phyloP scores from a whole-genome alignment of 2,113 vertebrate genomes.

The Oreochromis spilurus region DNA sequence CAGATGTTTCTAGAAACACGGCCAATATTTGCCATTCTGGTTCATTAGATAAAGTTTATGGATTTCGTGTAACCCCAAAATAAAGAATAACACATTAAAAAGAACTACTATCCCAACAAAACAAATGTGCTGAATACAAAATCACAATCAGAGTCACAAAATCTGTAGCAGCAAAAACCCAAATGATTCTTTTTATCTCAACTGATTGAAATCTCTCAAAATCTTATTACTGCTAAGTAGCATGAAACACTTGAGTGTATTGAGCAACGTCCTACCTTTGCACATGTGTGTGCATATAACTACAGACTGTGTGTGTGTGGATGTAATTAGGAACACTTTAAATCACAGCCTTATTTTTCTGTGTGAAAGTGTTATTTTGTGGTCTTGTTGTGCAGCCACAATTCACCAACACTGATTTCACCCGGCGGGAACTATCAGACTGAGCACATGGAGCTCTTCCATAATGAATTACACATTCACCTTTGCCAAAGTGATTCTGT shows the following conservation, averaged over 20 bases:
- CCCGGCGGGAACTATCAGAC: neutral
- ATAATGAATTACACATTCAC: neutral
- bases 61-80: neutral
- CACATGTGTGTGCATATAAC: neutral
- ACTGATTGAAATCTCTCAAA: neutral
- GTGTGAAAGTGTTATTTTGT: conserved; percentile 11
- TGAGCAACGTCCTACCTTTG: neutral
- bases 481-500: neutral
- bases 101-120: neutral
- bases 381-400: conserved; percentile 10
- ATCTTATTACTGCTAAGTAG: neutral
- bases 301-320: neutral
- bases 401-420: neutral
- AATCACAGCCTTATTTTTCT: neutral
- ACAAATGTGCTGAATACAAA: neutral
- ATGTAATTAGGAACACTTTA: neutral
- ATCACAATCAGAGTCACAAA: neutral
- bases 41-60: neutral
- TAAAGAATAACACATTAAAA: neutral
- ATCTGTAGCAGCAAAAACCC: neutral
- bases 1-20: neutral
- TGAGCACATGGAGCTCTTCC: neutral
- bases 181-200: neutral
- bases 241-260: neutral
- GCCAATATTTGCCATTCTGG: neutral